phyloP scores from a whole-genome alignment of 2,888 invertebrate genomes.

The Cryptocephalus primarius region DNA sequence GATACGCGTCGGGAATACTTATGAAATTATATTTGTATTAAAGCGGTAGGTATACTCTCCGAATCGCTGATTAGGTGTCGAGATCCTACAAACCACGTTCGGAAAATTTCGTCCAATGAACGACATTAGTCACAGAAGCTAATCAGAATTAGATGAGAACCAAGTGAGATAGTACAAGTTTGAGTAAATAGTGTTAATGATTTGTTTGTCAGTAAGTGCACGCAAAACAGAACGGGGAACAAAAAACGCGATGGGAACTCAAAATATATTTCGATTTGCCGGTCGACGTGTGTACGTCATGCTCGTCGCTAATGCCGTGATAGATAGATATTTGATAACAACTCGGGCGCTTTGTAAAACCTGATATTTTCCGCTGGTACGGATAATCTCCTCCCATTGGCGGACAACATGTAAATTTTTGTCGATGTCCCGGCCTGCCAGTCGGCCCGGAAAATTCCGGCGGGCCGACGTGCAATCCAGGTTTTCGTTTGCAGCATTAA shows the following conservation, averaged over 20 bases:
- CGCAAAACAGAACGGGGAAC: no score
- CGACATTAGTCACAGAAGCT: no score
- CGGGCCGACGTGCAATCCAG: no score
- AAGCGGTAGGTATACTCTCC: background rate
- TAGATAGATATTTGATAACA: constrained; percentile 21
- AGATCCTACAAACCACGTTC: background rate
- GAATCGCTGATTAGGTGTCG: background rate
- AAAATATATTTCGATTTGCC: no score
- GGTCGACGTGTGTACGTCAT: background rate
- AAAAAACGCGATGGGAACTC: no score
- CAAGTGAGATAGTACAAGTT: no score
- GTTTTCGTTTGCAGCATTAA: no score
- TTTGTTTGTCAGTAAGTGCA: no score
- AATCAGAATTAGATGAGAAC: no score
- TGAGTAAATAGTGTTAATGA: no score
- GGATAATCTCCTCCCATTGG: constrained; percentile 15
- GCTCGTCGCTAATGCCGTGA: constrained; percentile 4
- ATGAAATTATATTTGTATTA: constrained; percentile 4
- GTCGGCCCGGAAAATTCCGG: no score
- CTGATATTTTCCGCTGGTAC: constrained; percentile 14
- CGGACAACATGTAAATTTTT: constrained; percentile 14
- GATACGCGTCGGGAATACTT: constrained; percentile 10
- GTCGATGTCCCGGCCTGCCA: background rate
- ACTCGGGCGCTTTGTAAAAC: constrained; percentile 13
- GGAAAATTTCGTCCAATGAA: no score